Evolutionary conservation across 2,113 vertebrate species (phyloP).

Genomic region (Mirounga angustirostris): DNA sequence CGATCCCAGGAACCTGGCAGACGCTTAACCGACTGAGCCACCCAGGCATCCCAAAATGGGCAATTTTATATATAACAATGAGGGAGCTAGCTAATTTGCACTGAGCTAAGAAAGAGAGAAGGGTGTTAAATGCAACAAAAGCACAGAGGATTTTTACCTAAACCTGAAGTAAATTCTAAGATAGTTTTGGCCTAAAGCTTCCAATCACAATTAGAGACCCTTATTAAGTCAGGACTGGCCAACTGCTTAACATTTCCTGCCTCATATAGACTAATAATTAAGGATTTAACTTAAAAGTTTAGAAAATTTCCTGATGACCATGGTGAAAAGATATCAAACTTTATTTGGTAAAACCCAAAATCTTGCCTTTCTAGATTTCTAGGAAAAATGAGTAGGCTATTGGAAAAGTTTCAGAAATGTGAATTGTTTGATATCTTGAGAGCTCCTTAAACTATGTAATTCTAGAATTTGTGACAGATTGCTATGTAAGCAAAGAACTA

Average conservation of each 20-base stretch:
- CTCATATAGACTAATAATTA: not conserved
- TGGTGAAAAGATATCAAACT: not conserved
- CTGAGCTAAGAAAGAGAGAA: not conserved
- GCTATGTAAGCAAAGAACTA: not conserved
- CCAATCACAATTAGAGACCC: not conserved
- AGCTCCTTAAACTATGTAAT: not conserved
- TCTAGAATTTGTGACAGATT: not conserved
- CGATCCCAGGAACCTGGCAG: too few species aligned
- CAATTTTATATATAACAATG: not conserved
- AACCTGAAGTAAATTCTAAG: not conserved
- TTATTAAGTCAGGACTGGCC: not conserved
- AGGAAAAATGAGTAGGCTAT: not conserved
- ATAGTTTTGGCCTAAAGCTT: not conserved
- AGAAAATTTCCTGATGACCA: not conserved
- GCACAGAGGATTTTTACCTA: not conserved
- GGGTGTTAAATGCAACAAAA: not conserved
- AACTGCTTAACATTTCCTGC: not conserved
- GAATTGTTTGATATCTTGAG: not conserved
- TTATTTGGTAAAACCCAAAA: not conserved
- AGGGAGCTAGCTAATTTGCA: not conserved
- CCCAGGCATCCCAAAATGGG: not conserved
- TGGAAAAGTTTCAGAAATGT: constrained; percentile 10
- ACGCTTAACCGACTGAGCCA: too few species aligned
- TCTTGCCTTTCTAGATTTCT: not conserved
- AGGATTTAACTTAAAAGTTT: not conserved